Base-by-base conservation (phyloP, 2,888 invertebrate genomes). In the Amorpha juglandis region DNA sequence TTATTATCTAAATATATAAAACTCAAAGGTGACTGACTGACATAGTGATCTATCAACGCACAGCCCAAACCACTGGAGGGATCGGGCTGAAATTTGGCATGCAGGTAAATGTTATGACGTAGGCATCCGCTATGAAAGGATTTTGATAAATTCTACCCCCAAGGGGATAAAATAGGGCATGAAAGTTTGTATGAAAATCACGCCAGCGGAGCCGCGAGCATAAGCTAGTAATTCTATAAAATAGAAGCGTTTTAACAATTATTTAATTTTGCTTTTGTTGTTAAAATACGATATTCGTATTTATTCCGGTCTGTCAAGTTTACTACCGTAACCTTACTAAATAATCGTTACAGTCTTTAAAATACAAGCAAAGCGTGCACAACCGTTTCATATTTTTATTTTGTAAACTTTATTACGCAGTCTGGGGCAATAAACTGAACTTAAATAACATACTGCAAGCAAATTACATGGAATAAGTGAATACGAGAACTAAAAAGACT, bases 361-460 rank as follows among this genome's bases (percentile, higher is more conserved):
- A 48, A 48, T 16, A 48, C 48, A 6, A n/a, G 48, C 48, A 48
- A 27, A 27, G n/a, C n/a, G n/a, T n/a, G n/a, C n/a, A 27, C 48
- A 48, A 48, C n/a, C 8, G 48, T 48, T 48, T 48, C 48, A 48
- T 48, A 48, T 48, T 42, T 48, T 16, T 6, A 48, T 48, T 48
- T 48, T 16, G 16, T 48, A 16, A 48, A 48, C 48, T 48, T 48
- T 16, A 48, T 8, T 48, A 48, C 48, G 48, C 48, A 16, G 16
- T 48, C 48, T 8, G 48, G 7, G 16, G 16, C 16, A 2, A 48
- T 48, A 48, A 48, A 48, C 0, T 48, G 7, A 16, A 48, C 48
- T 48, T 47, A 47, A 42, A 42, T 42, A 7, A 47, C n/a, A 47
- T 14, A 16, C n/a, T n/a, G n/a, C 14, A 48, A 48, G 7, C 1